Evolutionary conservation across 1,140 invertebrate species (phyloP), one percentile per base, ranked within the genome.

Genomic region (Trypoxylus dichotomus): DNA sequence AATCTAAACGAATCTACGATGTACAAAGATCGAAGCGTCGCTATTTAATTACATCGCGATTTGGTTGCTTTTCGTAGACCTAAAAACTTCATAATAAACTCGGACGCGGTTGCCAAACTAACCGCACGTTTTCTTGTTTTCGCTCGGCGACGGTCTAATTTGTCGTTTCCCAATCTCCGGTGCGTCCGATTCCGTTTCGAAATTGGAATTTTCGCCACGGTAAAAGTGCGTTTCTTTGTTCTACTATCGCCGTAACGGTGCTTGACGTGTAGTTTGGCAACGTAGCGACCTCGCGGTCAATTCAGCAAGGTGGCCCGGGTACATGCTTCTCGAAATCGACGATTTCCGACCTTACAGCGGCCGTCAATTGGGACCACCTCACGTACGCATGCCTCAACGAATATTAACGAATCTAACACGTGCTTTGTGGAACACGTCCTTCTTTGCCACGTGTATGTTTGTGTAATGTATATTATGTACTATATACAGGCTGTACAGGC

Each of bases 271-370:
- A 29, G 41, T 43, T 21, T 29, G 72, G 72, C 72, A 74, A 74
- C 72, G 72, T 74, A 37, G 72, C 72, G 41, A 41, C 72, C 72
- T 74, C 72, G 72, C 72, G 72, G 72, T 74, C 72, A 74, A 74
- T 74, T 43, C 72, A 74, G 72, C 72, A 74, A 74, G 72, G 72
- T 74, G 72, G 72, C 72, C 41, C 24, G 72, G 72, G 29, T 74
- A 42, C 72, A 74, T n/a, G 72, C 72, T 37, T 74, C 13, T 42
- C 32, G 3, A 5, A 29, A 74, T 10, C 15, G 13, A 15, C 29
- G 72, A 74, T 74, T 37, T 41, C n/a, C 72, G 72, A 74, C 72
- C 72, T 37, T 41, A 74, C 8, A 10, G n/a, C 10, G 13, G 32
- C 2, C 5, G 5, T 15, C 13, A 11, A 19, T 74, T 19, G 27